Percentiles rank a stretch among this genome's conserved stretches.
Evolutionary conservation across 2,888 invertebrate species (phyloP).

Genomic region (Lasioglossum pauxillum): DNA sequence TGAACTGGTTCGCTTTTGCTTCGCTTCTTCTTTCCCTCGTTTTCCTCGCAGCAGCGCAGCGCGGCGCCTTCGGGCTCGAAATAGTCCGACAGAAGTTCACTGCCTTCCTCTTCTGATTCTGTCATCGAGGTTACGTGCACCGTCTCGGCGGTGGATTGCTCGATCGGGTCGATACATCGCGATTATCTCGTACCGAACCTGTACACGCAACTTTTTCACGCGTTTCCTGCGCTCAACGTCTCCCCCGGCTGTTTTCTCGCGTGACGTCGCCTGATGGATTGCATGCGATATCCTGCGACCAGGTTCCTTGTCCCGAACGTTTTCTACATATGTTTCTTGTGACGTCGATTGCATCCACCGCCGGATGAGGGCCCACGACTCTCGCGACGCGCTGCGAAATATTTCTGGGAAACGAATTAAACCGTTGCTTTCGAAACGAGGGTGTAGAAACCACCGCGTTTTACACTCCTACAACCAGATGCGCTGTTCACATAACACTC

Average conservation of each 20-base stretch:
- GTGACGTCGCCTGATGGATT: background rate
- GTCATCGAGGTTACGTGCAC: constrained; percentile 41
- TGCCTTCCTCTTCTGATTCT: constrained; percentile 36
- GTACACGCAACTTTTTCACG: constrained; percentile 14
- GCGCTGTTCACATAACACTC: constrained; percentile 53
- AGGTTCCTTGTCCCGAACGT: background rate
- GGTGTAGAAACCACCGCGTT: constrained; percentile 42
- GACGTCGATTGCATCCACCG: background rate
- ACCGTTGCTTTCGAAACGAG: constrained; percentile 11
- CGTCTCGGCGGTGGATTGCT: constrained; percentile 18
- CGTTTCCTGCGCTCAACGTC: background rate
- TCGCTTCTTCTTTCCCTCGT: constrained; percentile 16
- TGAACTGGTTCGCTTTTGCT: constrained; percentile 49
- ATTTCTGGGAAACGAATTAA: background rate
- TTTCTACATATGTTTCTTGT: background rate
- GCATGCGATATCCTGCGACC: background rate
- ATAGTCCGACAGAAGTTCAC: constrained; percentile 54
- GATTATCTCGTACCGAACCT: background rate
- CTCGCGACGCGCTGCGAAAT: background rate
- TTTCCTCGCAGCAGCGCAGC: background rate
- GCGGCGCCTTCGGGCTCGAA: constrained; percentile 33
- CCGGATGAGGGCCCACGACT: background rate
- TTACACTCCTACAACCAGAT: constrained; percentile 44
- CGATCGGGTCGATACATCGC: constrained; percentile 13
- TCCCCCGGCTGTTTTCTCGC: background rate